Evolutionary conservation across 2,797 vertebrate genomes (phyloP), one percentile per base, ranked within the genome.

Genomic region (Phyllotis vaccarum): DNA sequence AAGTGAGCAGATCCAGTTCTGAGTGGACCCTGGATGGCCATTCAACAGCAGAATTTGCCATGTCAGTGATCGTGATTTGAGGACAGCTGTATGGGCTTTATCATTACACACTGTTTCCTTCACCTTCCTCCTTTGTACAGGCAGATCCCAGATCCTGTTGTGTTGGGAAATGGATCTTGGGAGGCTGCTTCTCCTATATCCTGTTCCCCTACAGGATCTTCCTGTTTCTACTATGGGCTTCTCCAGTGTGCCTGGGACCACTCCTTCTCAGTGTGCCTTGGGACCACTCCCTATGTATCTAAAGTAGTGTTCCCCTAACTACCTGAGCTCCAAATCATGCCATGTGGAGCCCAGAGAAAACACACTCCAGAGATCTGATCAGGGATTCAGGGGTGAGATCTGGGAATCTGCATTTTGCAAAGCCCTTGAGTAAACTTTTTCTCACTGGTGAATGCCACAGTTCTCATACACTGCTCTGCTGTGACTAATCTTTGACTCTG

Each of bases 111-210:
- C 76, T 8, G 27, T 75, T 90, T 95, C 95, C 78, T 79, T 82
- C 75, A 68, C 62, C 89, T 91, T 95, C 62, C 62, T 82, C 88
- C 85, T 80, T 79, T 82, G 46, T 40, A n/a, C 31, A 87, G 0
- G 80, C 60, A 94, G 64, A 90, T 40, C 81, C 93, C n/a, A 87
- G 85, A 87, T 88, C 87, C 91, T 96, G 68, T 58, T 95, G 91
- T 52, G 54, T 1, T 78, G 79, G 92, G 91, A 94, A 91, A 52
- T 70, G 19, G 46, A 29, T 78, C 46, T 72, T 54, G 52, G 62
- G 75, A 64, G 85, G 40, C 46, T 85, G 49, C 87, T 91, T 89
- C 81, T 92, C 58, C 93, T 76, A 11, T 54, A 68, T 79, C 91
- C 83, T 40, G 72, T 74, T n/a, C 24, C 64, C 85, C 37, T 86